phyloP scores from a whole-genome alignment of 2,888 invertebrate genomes.

The Drosophila tripunctata region DNA sequence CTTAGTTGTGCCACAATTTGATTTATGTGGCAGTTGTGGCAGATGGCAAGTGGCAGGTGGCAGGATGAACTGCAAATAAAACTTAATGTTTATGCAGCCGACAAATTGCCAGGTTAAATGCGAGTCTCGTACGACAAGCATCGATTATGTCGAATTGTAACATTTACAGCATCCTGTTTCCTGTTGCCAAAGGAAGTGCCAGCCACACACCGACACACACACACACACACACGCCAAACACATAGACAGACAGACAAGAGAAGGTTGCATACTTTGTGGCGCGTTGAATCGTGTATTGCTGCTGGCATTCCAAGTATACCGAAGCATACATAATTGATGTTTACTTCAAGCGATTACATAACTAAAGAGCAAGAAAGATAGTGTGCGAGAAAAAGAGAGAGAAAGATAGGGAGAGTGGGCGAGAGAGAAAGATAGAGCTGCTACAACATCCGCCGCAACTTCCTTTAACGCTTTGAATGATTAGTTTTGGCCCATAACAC shows the following conservation, averaged over 20 bases:
- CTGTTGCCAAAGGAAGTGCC: slow-evolving; percentile 62
- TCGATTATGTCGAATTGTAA: slow-evolving; percentile 76
- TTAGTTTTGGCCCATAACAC: slow-evolving; percentile 60
- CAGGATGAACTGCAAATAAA: slow-evolving; percentile 70
- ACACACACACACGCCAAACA: slow-evolving; percentile 14
- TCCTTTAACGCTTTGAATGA: slow-evolving; percentile 69
- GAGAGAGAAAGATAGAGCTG: slow-evolving; percentile 28
- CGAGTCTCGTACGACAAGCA: slow-evolving; percentile 77
- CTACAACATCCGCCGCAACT: slow-evolving; percentile 64
- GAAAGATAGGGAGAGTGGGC: neutral
- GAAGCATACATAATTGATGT: slow-evolving; percentile 73
- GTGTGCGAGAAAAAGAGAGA: neutral
- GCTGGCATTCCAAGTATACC: slow-evolving; percentile 40
- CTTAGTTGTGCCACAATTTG: slow-evolving; percentile 36
- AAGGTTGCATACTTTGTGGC: slow-evolving; percentile 70
- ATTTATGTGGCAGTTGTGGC: slow-evolving; percentile 44
- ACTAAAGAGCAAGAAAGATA: neutral
- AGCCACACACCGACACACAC: slow-evolving; percentile 14
- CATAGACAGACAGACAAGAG: slow-evolving; percentile 12
- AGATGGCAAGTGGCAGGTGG: neutral
- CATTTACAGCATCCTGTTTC: slow-evolving; percentile 76
- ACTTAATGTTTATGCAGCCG: slow-evolving; percentile 71
- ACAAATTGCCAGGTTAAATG: slow-evolving; percentile 78
- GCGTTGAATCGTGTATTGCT: slow-evolving; percentile 61
- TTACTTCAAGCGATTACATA: slow-evolving; percentile 36